Evolutionary conservation across 2,888 invertebrate species (phyloP), one percentile per base, ranked within the genome.

Genomic region (Plusia festucae): DNA sequence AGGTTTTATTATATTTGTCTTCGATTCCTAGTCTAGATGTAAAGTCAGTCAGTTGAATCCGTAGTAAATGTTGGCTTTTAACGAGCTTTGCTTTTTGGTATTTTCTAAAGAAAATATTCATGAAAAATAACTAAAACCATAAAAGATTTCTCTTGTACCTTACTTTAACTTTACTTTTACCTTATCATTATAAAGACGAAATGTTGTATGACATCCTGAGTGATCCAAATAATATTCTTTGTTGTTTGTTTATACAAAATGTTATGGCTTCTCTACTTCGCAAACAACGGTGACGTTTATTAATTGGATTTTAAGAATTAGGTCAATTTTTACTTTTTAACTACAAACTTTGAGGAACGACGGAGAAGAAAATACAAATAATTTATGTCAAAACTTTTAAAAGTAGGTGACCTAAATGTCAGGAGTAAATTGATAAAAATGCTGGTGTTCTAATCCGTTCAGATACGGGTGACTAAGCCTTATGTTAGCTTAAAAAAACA

Each of bases 381-480:
- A 77, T 66, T n/a, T n/a, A 61, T 64, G 70, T 77, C 69, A 68
- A 53, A 70, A 70, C 49, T 71, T 69, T 40, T 18, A 57, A 7
- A 75, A 70, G 58, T 79, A 60, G 73, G 78, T 79, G 72, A 75
- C 80, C 75, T 67, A 73, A 65, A 67, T 82, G 58, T 60, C 56
- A 9, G 30, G 9, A 66, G 55, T 68, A 53, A 73, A 70, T 60
- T 64, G 34, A 69, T 67, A 68, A 66, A 68, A 68, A 66, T 40
- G 16, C 22, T 55, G 32, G 53, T 58, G 64, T 70, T 58, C 20
- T 59, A 60, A 60, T 64, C 22, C 49, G 22, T 73, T 58, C 44
- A 22, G 55, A 58, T 53, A 60, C n/a, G n/a, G n/a, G n/a, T n/a
- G n/a, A n/a, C 46, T 53, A 60, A 55, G 40, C 40, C 40, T 40